Base-by-base conservation (phyloP, 2,888 invertebrate genomes). In the Acanthosepion esculentum region DNA sequence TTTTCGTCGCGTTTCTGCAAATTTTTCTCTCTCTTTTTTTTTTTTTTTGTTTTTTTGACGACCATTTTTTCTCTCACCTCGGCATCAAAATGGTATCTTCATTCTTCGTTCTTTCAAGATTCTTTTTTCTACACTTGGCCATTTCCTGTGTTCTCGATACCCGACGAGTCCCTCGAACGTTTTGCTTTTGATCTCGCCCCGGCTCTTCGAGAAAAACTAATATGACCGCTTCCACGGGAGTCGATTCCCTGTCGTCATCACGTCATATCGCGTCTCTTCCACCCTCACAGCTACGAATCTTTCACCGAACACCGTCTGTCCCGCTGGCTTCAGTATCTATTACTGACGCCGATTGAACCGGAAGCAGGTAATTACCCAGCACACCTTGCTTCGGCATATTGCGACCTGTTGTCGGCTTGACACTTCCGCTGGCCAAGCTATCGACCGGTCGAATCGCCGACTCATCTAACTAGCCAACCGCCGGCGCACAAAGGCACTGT, bases 341-440 rank as follows among this genome's bases (percentile, higher is more conserved):
- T 78, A 78, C 78, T n/a, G 78, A 78, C 78, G 78, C n/a, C 78
- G 78, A 78, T n/a, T n/a, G n/a, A n/a, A 78, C 10, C 78, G 78
- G 78, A 78, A 78, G n/a, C 8, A 78, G n/a, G 78, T 78, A 78
- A 78, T 78, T 78, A 78, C 78, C 78, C n/a, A 78, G 78, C 78
- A 78, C 78, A 78, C n/a, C 78, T 78, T n/a, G 78, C 78, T 29
- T n/a, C 29, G 78, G 78, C 78, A 78, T 1, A 78, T 78, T 78
- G n/a, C 78, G 78, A 78, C 78, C 78, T 78, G 78, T 78, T 78
- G 78, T n/a, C 78, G 29, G 78, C 78, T 78, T 78, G 78, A 78
- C 78, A 78, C 78, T 78, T 78, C 78, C 78, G 78, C 78, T 78
- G n/a, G 78, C 78, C 78, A 78, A 29, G 78, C 78, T 78, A 29